These are phyloP conservation scores for Rhabdomys dilectus DNA, from an alignment of 2,113 vertebrate genomes.

Conservation along the genomic window DNA sequence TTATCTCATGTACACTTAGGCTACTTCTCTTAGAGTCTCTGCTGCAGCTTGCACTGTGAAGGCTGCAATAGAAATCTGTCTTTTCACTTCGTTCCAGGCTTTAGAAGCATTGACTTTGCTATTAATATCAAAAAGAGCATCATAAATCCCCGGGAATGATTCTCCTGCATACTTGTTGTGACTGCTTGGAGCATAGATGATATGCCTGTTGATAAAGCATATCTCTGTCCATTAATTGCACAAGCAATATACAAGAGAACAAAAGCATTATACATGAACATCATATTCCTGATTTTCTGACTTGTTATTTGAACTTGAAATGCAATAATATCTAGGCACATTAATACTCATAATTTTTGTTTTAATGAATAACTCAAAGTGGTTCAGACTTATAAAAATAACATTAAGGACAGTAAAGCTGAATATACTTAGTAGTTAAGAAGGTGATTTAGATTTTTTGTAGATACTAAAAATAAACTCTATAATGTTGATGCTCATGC, in stretches of 20 bases:
- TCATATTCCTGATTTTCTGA: neutral
- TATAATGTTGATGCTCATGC: neutral
- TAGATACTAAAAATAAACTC: conserved; percentile 16
- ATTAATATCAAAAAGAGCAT: conserved; percentile 94
- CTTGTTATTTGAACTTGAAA: neutral
- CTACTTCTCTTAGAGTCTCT: conserved; percentile 87
- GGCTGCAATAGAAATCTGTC: conserved; percentile 93
- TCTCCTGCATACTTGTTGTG: conserved; percentile 96
- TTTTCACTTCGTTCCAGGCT: conserved; percentile 94
- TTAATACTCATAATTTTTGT: neutral
- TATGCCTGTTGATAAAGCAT: conserved; percentile 87
- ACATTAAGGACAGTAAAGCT: neutral
- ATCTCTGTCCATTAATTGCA: neutral
- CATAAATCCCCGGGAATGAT: conserved; percentile 96
- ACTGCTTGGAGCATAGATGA: conserved; percentile 96
- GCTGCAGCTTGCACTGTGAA: conserved; percentile 95
- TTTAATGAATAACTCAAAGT: neutral
- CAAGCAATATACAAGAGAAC: neutral
- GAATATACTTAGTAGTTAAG: neutral
- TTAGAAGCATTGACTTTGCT: conserved; percentile 83
- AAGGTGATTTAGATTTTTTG: neutral
- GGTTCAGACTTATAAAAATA: neutral
- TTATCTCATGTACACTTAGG: neutral
- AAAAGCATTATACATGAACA: neutral
- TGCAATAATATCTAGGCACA: neutral